Evolutionary conservation across 2,113 vertebrate species (phyloP), one percentile per base, ranked within the genome.

Genomic region (Leuciscus idus): DNA sequence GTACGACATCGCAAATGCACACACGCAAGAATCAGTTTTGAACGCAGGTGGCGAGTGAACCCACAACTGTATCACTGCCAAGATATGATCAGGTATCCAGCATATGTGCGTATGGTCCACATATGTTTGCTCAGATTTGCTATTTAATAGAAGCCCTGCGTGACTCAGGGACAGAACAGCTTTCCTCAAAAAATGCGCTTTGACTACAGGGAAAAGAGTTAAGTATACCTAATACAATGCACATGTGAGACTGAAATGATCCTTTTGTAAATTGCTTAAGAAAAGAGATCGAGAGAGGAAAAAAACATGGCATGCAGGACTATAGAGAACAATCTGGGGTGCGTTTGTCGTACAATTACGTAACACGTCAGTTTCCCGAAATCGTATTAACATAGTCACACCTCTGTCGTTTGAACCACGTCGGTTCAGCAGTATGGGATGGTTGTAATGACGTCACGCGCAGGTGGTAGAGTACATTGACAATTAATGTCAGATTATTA

Each of bases 71-170:
- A 82, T 28, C 64, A 33, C 70, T 87, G 85, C 88, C 88, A 89
- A 85, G 88, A 89, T 87, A 85, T 85, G 82, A 87, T 87, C 74
- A 82, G 86, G 80, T 74, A 85, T 89, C 79, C 86, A 75, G 83
- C 78, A 26, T 64, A 62, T 76, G 68, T 77, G 86, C 83, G 84
- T 89, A 89, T 89, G 88, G 79, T 77, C 76, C 59, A 57, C 88
- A 89, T 85, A 89, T 89, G 88, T 89, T 89, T 74, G 50, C 72
- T 81, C 76, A 87, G 88, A 85, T 79, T 87, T 83, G 52, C 83
- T 85, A 50, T 84, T 78, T 28, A 89, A 83, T 50, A 43, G 74
- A 57, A 70, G 76, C 17, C 21, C 74, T 79, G 80, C 55, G 82
- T 89, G 88, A 89, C 88, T 89, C 83, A 85, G 88, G 85, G 52